Percentiles rank a stretch among this genome's conserved stretches.
These are phyloP conservation scores for Chondrosia reniformis DNA, from an alignment of 37 sponge, comb jelly and placozoan genomes.

Conservation along the genomic window DNA sequence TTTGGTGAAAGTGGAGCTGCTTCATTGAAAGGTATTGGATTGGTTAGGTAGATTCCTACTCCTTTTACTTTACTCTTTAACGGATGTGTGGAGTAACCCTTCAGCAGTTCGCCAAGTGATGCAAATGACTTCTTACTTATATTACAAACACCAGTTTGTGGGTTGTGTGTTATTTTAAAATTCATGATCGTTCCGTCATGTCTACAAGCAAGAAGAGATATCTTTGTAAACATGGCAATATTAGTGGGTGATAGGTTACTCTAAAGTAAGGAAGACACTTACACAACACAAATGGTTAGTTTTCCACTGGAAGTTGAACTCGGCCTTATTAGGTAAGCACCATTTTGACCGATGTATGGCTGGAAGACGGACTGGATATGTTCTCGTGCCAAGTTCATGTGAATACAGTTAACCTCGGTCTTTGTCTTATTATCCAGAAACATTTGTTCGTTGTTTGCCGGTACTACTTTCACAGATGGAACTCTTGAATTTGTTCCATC, in stretches of 20 bases:
- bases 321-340: slow-evolving; percentile 53
- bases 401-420: too few species aligned
- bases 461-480: too few species aligned
- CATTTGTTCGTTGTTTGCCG: too few species aligned
- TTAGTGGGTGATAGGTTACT: too few species aligned
- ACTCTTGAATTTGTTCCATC: too few species aligned
- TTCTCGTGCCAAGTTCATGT: neutral
- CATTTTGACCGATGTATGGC: slow-evolving; percentile 41
- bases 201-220: slow-evolving; percentile 17
- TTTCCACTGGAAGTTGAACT: slow-evolving; percentile 54
- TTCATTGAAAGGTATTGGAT: slow-evolving; percentile 30
- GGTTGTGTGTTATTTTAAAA: slow-evolving; percentile 56
- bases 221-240: neutral
- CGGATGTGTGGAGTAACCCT: slow-evolving; percentile 15
- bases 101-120: slow-evolving; percentile 24
- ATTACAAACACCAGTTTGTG: slow-evolving; percentile 6
- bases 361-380: slow-evolving; percentile 35
- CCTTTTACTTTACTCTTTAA: slow-evolving; percentile 42
- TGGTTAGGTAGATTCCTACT: slow-evolving; percentile 24
- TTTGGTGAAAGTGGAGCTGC: slow-evolving; percentile 7
- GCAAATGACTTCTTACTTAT: slow-evolving; percentile 31
- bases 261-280: too few species aligned
- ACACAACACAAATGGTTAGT: slow-evolving; percentile 67
- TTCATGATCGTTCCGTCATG: slow-evolving; percentile 39
- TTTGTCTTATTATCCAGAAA: too few species aligned